These are phyloP conservation scores for Ryuthela nishihirai DNA, from an alignment of 2,888 invertebrate genomes.

Conservation along the genomic window DNA sequence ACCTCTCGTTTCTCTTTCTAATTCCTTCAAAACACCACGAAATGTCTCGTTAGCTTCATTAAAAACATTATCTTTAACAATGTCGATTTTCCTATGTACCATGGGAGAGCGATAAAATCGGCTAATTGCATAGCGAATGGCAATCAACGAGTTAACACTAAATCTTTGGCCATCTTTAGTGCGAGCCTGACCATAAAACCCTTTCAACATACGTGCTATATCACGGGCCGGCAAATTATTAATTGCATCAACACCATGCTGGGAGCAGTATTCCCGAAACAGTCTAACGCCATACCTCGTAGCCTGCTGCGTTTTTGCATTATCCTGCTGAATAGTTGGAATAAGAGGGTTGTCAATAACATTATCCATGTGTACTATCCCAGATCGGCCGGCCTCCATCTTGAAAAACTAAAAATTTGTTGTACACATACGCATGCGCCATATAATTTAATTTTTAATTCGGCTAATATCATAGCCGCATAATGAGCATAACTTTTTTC, in stretches of 20 bases:
- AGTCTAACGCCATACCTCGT: conserved; percentile 39
- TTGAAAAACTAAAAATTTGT: conserved; percentile 39
- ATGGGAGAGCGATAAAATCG: conserved; percentile 39
- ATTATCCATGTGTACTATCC: conserved; percentile 32
- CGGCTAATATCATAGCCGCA: conserved; percentile 37
- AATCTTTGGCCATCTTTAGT: conserved; percentile 41
- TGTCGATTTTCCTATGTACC: conserved; percentile 39
- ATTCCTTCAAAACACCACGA: conserved; percentile 32
- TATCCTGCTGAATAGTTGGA: conserved; percentile 24
- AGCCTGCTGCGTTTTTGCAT: conserved; percentile 40
- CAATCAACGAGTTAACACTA: conserved; percentile 40
- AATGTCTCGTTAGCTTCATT: conserved; percentile 39
- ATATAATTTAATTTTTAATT: conserved; percentile 39
- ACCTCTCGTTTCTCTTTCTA: conserved; percentile 33
- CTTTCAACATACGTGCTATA: conserved; percentile 38
- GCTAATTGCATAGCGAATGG: conserved; percentile 40
- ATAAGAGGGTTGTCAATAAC: conserved; percentile 2
- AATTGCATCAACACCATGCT: conserved; percentile 36
- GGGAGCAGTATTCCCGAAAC: conserved; percentile 38
- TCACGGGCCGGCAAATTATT: conserved; percentile 34
- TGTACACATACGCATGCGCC: conserved; percentile 38
- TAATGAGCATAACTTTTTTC: conserved; percentile 38
- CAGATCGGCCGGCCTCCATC: conserved; percentile 36
- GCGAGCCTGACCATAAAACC: conserved; percentile 39
- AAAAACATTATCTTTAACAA: conserved; percentile 38